Base-by-base conservation (phyloP, 2,888 invertebrate genomes). In the Zygogramma bicolorata region DNA sequence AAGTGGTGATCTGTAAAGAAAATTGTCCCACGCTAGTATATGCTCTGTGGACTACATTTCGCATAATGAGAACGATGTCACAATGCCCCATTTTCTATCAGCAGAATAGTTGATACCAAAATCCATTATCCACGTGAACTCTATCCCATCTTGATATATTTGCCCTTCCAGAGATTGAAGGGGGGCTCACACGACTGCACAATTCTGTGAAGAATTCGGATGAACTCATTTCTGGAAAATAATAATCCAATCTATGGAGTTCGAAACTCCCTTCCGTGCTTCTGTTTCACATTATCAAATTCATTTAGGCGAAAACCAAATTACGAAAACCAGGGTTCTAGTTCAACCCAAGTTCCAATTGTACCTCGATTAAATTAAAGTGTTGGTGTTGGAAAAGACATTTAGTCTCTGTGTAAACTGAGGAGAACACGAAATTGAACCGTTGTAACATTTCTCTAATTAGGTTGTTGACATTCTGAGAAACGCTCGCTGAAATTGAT, bases 381-480 rank as follows among this genome's bases (percentile, higher is more conserved):
- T 66, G 61, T 40, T 66, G 60, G 57, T 70, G 70, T 66, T 61
- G 61, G 34, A 42, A 22, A 53, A 71, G 65, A 66, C 69, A 59
- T 71, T 69, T 62, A 49, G 61, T 68, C 67, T 58, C 58, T 22
- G 40, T 27, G 63, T 29, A 60, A 70, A 74, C 74, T 69, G 62
- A 68, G 68, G 69, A 68, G 63, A 71, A 71, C 69, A 74, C 76
- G 77, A 73, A 76, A 79, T 73, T 74, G 77, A 79, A 79, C 80
- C 77, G 75, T 78, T 78, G 72, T 80, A 81, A 81, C 81, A 77
- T 80, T 79, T 79, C 79, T 81, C 83, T 84, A 84, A 84, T 84
- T 83, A 82, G 80, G 78, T 78, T 83, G 84, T 84, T 83, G 83
- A 84, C 82, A 81, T 81, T 80, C 80, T 75, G 71, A 34, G 59